Evolutionary conservation across 1,140 invertebrate genomes (phyloP), one percentile per base, ranked within the genome.

Genomic region (Bombus affinis): DNA sequence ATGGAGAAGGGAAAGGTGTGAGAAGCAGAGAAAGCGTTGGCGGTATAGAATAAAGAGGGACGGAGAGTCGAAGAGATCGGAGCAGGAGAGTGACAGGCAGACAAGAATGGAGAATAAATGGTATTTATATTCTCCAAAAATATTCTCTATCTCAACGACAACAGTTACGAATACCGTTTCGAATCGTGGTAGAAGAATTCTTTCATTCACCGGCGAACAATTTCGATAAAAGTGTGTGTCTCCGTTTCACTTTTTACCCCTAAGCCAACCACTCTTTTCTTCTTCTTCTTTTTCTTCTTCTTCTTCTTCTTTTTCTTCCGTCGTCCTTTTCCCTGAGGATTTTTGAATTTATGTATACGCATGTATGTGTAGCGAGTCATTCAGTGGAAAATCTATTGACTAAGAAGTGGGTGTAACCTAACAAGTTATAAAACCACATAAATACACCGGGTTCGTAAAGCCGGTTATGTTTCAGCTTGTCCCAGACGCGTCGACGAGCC

Each of bases 381-480:
- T 89, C 80, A 78, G 5, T 75, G 87, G 88, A 47, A 80, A 87
- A 84, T 89, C 85, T 89, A 87, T 89, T 78, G 88, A 62, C 81
- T 71, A 72, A 83, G 88, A 79, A 83, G 88, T 87, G 77, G 73
- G 77, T 83, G 79, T 59, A 80, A 65, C 84, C 77, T 25, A 85
- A 78, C 87, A 76, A 80, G 75, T 86, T 82, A 47, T 76, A 80
- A 86, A 89, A 86, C 66, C 75, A 62, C 79, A 74, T 53, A 73
- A 89, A 65, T 28, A 72, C 82, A 79, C 18, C 44, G 25, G 77
- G 68, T 76, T 77, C 37, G 37, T 62, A 42, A 62, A 77, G 62
- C 47, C 74, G 65, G 59, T 71, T 59, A 70, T 68, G 80, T 72
- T 68, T 75, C 59, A 42, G 59, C 77, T 25, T 25, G 76, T n/a